Base-by-base conservation (phyloP, 2,888 invertebrate genomes). In the Abrostola triplasia region DNA sequence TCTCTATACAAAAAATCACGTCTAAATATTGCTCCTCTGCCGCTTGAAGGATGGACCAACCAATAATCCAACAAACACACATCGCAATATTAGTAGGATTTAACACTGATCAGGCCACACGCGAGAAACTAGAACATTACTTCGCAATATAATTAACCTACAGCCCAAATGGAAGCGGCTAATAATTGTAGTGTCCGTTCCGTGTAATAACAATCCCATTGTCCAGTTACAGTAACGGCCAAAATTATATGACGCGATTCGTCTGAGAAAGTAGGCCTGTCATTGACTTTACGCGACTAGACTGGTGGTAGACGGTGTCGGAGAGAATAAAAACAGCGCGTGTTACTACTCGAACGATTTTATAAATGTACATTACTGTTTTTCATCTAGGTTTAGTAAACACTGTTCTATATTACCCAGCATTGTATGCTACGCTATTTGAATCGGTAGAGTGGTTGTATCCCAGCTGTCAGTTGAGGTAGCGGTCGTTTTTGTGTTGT, bases 211-310 rank as follows among this genome's bases (percentile, higher is more conserved):
- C 89, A 89, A 90, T 89, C 79, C 82, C 83, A 80, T 82, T 84
- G 86, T 86, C 84, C 88, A 85, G 90, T 92, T 86, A 90, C 85
- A 82, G 83, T 87, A 88, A 88, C 85, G 86, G 84, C 82, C 76
- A 91, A 91, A 89, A 87, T 85, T 83, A 87, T 86, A 87, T 80
- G 88, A 87, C 86, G 83, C 79, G 81, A 83, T 80, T 84, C 75
- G 85, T 77, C 84, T 87, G 87, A 77, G 92, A 93, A 93, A 93
- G 94, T 93, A 85, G 92, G 90, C 86, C 88, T 90, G 91, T 82
- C 90, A 86, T 86, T 88, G 90, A 88, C 89, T 91, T 82, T 74
- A 69, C 60, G 55, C 83, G 91, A 88, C 93, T 92, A 94, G 94
- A 94, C 94, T 83, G 88, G 75, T 83, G 81, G 88, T 86, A 93